Evolutionary conservation across 2,888 invertebrate species (phyloP).

Genomic region (Troides aeacus): DNA sequence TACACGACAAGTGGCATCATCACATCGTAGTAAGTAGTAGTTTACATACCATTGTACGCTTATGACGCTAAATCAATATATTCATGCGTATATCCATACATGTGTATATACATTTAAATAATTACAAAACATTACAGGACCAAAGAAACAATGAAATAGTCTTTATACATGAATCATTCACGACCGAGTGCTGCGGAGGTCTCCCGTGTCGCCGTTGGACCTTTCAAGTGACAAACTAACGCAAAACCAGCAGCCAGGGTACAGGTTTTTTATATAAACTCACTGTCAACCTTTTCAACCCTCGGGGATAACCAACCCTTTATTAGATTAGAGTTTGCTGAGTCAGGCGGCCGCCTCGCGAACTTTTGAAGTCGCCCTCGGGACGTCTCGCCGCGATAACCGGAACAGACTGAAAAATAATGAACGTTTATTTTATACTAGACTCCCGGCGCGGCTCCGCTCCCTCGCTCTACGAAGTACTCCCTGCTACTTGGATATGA

Average conservation of each 20-base stretch:
- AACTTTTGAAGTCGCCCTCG: slow-evolving; percentile 26
- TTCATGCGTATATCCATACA: too few species aligned
- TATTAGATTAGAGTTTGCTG: slow-evolving; percentile 25
- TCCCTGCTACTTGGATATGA: background rate
- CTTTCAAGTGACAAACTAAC: background rate
- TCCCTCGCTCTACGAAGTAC: slow-evolving; percentile 21
- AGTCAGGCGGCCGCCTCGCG: slow-evolving; percentile 16
- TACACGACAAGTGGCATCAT: too few species aligned
- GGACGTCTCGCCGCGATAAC: slow-evolving; percentile 16
- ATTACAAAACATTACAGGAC: too few species aligned
- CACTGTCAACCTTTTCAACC: slow-evolving; percentile 15
- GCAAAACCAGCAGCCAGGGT: too few species aligned
- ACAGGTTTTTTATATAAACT: slow-evolving; percentile 16
- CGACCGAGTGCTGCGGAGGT: too few species aligned
- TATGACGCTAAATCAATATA: too few species aligned
- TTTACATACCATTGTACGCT: too few species aligned
- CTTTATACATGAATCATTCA: too few species aligned
- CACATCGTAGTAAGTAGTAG: too few species aligned
- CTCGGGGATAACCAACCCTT: slow-evolving; percentile 20
- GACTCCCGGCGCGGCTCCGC: slow-evolving; percentile 8
- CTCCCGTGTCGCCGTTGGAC: too few species aligned
- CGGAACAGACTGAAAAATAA: slow-evolving; percentile 16
- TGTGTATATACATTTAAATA: too few species aligned
- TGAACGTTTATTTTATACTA: slow-evolving; percentile 3
- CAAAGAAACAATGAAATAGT: too few species aligned